Evolutionary conservation across 2,888 invertebrate species (phyloP), one percentile per base, ranked within the genome.

Genomic region (Micropterix aruncella): DNA sequence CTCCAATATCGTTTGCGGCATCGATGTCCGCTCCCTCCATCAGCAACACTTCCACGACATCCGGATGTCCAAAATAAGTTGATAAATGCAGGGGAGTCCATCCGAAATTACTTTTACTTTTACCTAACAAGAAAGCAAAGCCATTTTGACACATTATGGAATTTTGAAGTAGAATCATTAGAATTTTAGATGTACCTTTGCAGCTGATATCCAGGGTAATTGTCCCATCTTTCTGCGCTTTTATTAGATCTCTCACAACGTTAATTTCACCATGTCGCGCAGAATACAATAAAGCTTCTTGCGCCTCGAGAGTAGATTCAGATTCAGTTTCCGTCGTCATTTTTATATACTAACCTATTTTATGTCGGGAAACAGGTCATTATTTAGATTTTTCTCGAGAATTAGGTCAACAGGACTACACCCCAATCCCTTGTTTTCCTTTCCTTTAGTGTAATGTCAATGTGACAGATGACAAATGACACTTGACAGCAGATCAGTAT

Each of bases 41-140:
- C 3, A 81, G 53, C 14, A 82, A 55, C 0, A 69, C 59, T 47
- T 74, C 64, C 2, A 74, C 78, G 12, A 79, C 77, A 37, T 71
- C 70, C 40, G 60, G 58, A 52, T 82, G 80, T 0, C 79, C 79
- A 59, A 82, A 82, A 57, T 81, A 82, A 37, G 78, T 73, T 0
- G 80, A 77, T 47, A 82, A 60, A 54, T 81, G 81, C 2, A 82
- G 61, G 0, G 81, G 77, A 1, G 79, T 78, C 80, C 81, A 82
- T 41, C 80, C 80, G 50, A 76, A 54, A 57, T 81, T 81, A 48
- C 74, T 70, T 57, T 79, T 80, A 42, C 63, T 71, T 59, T 70
- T 73, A 12, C 79, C 79, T 79, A 52, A 18, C 58, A 55, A 45
- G 47, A 44, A 44, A 45, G 42, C 27, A 45, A 46, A 40, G 43